phyloP scores from a whole-genome alignment of 2,797 vertebrate species.

The Prionace glauca region DNA sequence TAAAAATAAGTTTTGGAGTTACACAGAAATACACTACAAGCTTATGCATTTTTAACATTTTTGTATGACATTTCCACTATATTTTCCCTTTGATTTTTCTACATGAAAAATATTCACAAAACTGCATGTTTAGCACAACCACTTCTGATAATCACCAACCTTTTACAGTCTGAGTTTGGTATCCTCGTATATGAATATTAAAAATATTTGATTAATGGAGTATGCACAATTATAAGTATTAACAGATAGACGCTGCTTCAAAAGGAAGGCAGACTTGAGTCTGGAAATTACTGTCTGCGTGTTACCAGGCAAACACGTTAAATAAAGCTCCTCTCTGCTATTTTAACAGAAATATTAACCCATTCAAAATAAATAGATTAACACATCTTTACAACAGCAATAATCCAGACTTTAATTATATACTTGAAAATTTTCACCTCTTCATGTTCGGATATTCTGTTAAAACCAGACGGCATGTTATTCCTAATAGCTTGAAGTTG shows the following conservation, averaged over 20 bases:
- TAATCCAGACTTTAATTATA: not conserved
- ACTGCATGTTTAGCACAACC: not conserved
- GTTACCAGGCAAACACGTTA: not conserved
- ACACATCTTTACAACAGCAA: not conserved
- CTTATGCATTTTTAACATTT: not conserved
- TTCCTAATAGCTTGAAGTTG: not conserved
- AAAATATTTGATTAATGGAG: not conserved
- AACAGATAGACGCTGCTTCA: not conserved
- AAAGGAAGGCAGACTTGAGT: not conserved
- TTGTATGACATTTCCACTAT: not conserved
- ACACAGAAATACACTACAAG: not conserved
- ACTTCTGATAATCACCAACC: not conserved
- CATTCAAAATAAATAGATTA: not conserved
- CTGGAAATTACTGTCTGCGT: not conserved
- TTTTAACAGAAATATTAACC: not conserved
- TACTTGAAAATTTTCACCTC: not conserved
- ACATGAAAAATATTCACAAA: not conserved
- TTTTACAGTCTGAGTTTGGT: not conserved
- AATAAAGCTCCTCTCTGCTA: not conserved
- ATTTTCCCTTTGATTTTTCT: not conserved
- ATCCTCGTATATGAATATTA: not conserved
- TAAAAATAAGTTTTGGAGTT: not conserved
- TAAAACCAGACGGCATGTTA: not conserved
- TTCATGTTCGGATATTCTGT: not conserved
- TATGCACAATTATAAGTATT: not conserved